Evolutionary conservation across 2,113 vertebrate species (phyloP).

Genomic region (Platichthys stellatus): DNA sequence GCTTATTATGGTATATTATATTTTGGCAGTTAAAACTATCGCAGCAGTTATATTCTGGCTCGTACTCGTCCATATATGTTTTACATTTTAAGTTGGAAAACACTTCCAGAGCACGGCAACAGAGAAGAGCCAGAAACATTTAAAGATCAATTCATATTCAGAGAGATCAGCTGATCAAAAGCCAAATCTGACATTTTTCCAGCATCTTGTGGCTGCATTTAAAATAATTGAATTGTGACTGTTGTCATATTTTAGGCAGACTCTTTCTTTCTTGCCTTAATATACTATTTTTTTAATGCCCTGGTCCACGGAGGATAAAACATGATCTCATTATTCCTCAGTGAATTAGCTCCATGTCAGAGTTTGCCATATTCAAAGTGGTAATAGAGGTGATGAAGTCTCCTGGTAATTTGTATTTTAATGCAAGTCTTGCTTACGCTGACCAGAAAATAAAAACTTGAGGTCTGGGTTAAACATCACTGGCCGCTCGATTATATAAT

Average conservation of each 20-base stretch:
- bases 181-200: background rate
- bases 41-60: background rate
- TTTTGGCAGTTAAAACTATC: background rate
- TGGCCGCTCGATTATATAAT: constrained; percentile 66
- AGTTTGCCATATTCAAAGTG: constrained; percentile 13
- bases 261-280: background rate
- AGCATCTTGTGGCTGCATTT: background rate
- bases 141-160: background rate
- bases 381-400: background rate
- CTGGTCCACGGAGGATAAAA: constrained; percentile 11
- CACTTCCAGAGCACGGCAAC: too few species aligned
- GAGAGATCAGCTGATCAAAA: background rate
- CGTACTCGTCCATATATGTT: background rate
- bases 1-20: background rate
- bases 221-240: background rate
- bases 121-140: too few species aligned
- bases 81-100: background rate
- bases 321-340: constrained; percentile 6
- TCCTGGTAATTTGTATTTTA: constrained; percentile 23
- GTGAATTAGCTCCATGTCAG: constrained; percentile 7
- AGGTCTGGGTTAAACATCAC: constrained; percentile 68
- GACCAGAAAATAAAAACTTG: constrained; percentile 23
- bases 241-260: constrained; percentile 1
- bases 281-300: background rate
- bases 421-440: constrained; percentile 31